These are phyloP conservation scores for Mus spicilegus DNA, from an alignment of 2,113 vertebrate species.

Conservation along the genomic window DNA sequence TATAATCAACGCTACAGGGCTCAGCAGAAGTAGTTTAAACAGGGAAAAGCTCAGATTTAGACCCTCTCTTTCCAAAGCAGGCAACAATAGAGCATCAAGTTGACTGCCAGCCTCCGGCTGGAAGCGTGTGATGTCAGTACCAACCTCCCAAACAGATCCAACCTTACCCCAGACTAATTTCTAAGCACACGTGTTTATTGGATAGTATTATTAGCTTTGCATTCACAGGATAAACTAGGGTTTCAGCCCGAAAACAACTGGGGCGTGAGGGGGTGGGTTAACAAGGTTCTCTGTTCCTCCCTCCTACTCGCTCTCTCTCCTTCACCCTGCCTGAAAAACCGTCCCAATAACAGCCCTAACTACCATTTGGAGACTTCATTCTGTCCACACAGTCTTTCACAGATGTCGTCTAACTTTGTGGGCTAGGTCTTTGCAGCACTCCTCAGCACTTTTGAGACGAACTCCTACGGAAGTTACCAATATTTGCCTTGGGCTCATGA, in stretches of 20 bases:
- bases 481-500: neutral
- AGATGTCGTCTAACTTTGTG: neutral
- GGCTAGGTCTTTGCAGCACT: neutral
- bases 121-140: slow-evolving; percentile 48
- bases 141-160: slow-evolving; percentile 41
- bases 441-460: neutral
- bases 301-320: slow-evolving; percentile 16
- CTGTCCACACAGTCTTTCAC: neutral
- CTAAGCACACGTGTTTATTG: neutral
- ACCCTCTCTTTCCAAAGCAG: slow-evolving; percentile 51
- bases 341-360: neutral
- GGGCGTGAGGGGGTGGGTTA: neutral
- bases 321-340: neutral
- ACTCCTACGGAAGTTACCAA: neutral
- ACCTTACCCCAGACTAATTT: slow-evolving; percentile 46
- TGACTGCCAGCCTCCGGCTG: slow-evolving; percentile 38
- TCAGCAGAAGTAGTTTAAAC: slow-evolving; percentile 58
- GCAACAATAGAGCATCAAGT: slow-evolving; percentile 58
- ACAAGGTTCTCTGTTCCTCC: slow-evolving; percentile 37
- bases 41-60: slow-evolving; percentile 57
- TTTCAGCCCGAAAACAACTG: slow-evolving; percentile 48
- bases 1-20: slow-evolving; percentile 66
- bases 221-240: slow-evolving; percentile 9
- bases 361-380: neutral
- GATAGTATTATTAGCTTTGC: slow-evolving; percentile 55